Percentiles rank a stretch among this genome's conserved stretches.
phyloP scores from a whole-genome alignment of 2,797 vertebrate genomes.

The Alosa sapidissima region DNA sequence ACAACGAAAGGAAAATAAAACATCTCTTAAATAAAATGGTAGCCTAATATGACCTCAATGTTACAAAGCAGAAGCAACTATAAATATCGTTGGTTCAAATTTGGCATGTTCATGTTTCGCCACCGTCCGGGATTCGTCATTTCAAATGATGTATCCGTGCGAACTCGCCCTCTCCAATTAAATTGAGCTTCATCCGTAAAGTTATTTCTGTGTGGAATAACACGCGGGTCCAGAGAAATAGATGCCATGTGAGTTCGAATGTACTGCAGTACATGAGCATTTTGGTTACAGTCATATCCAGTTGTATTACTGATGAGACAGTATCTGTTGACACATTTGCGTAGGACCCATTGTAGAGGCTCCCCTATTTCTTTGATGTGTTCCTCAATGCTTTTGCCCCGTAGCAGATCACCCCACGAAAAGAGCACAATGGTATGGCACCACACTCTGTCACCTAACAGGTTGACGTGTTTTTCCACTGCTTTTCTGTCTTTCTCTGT shows the following conservation, averaged over 20 bases:
- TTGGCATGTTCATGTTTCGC: background rate
- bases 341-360: slow-evolving; percentile 54
- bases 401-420: slow-evolving; percentile 56
- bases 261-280: slow-evolving; percentile 48
- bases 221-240: background rate
- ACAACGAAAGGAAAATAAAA: too few species aligned
- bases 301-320: slow-evolving; percentile 47
- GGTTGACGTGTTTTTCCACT: slow-evolving; percentile 48
- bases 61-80: too few species aligned
- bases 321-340: slow-evolving; percentile 51
- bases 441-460: slow-evolving; percentile 53
- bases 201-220: background rate
- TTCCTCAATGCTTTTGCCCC: slow-evolving; percentile 43
- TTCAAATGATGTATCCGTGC: background rate
- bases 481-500: slow-evolving; percentile 48
- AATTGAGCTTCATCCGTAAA: background rate
- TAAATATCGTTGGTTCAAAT: background rate
- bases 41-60: background rate
- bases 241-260: background rate
- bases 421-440: slow-evolving; percentile 54
- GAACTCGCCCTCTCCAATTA: background rate
- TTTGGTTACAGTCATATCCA: slow-evolving; percentile 36
- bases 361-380: slow-evolving; percentile 45
- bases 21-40: too few species aligned
- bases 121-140: background rate